Conservation (phyloP, 2,113 vertebrate species). For the Myrmecobius fasciatus region DNA sequence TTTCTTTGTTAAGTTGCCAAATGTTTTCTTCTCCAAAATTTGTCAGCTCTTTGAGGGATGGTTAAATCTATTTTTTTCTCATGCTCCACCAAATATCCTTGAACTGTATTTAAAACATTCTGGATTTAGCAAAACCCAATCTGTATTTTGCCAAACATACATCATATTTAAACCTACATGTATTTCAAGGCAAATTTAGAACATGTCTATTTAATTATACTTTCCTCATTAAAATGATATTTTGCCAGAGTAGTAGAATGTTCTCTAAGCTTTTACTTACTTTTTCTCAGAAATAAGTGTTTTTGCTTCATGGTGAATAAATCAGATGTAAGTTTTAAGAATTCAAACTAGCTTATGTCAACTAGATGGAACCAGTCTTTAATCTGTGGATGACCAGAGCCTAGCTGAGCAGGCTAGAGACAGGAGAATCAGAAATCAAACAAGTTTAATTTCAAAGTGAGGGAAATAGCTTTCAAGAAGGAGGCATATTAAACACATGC, state of each 20-base stretch:
- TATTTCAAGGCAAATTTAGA: constrained; percentile 43
- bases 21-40: constrained; percentile 1
- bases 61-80: background rate
- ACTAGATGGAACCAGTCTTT: too few relatives aligned
- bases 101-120: background rate
- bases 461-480: too few relatives aligned
- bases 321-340: background rate
- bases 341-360: background rate
- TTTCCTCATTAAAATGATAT: constrained; percentile 24
- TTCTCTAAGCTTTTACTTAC: background rate
- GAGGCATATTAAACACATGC: too few relatives aligned
- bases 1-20: background rate
- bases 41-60: constrained; percentile 20
- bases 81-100: background rate
- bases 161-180: constrained; percentile 29
- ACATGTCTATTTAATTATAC: constrained; percentile 40
- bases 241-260: constrained; percentile 6
- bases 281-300: constrained; percentile 39
- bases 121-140: background rate
- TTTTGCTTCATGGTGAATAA: background rate
- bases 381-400: too few relatives aligned
- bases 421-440: too few relatives aligned
- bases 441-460: too few relatives aligned
- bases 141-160: constrained; percentile 39
- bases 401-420: too few relatives aligned